phyloP scores from a whole-genome alignment of 2,888 invertebrate genomes.

The Antheraea yamamai region DNA sequence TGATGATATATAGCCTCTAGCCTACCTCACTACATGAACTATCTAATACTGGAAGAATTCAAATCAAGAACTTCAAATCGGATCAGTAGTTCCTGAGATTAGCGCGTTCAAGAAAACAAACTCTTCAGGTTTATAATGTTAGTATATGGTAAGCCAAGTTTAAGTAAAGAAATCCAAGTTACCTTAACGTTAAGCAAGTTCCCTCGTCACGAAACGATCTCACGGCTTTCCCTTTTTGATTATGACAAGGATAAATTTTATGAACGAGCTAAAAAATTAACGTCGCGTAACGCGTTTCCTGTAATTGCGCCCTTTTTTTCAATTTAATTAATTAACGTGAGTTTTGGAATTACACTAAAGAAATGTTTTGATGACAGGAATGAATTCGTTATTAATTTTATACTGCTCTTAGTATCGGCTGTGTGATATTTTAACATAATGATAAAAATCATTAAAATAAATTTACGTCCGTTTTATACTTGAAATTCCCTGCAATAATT shows the following conservation, averaged over 20 bases:
- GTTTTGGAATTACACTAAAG: slow-evolving; percentile 2
- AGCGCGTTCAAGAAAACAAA: too few relatives aligned
- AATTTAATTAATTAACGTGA: slow-evolving; percentile 7
- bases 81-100: too few relatives aligned
- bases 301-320: not conserved
- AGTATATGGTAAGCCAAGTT: not conserved
- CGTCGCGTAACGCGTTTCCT: slow-evolving; percentile 4
- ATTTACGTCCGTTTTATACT: not conserved
- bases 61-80: too few relatives aligned
- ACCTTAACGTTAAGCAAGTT: not conserved
- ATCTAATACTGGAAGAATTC: too few relatives aligned
- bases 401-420: not conserved
- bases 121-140: too few relatives aligned
- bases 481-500: not conserved
- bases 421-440: not conserved
- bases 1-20: too few relatives aligned
- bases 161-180: not conserved
- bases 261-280: not conserved
- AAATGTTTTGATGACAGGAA: slow-evolving; percentile 5
- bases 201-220: not conserved
- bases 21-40: too few relatives aligned
- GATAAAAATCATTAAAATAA: not conserved
- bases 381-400: slow-evolving; percentile 10
- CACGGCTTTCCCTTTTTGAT: not conserved
- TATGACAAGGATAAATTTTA: slow-evolving; percentile 8